phyloP scores from a whole-genome alignment of 2,113 vertebrate species.

The Pelobates fuscus region DNA sequence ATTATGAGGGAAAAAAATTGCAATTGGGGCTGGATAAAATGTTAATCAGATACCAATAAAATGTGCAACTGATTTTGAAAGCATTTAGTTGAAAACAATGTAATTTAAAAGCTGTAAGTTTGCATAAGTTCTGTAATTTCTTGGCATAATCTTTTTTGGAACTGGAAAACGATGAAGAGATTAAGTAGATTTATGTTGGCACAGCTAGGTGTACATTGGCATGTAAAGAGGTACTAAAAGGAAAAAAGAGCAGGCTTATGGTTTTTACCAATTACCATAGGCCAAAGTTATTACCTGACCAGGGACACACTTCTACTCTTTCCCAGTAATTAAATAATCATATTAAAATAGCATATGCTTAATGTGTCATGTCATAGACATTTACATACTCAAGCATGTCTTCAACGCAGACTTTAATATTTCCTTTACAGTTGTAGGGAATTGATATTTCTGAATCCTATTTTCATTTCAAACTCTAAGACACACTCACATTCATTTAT shows the following conservation, averaged over 20 bases:
- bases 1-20: conserved; percentile 36
- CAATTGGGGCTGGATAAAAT: conserved; percentile 41
- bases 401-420: background rate
- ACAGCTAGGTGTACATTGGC: conserved; percentile 41
- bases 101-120: conserved; percentile 48
- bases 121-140: conserved; percentile 47
- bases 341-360: background rate
- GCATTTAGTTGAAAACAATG: conserved; percentile 44
- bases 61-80: conserved; percentile 46
- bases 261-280: conserved; percentile 42
- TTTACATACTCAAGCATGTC: no score
- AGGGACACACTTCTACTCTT: background rate
- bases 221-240: conserved; percentile 34
- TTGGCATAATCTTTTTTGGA: conserved; percentile 44
- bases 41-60: conserved; percentile 44
- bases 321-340: conserved; percentile 8
- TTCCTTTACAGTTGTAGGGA: background rate
- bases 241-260: conserved; percentile 39
- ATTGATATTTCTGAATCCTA: background rate
- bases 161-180: conserved; percentile 47
- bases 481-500: no score
- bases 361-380: no score
- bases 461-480: no score
- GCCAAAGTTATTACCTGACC: conserved; percentile 35
- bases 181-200: conserved; percentile 48